These are phyloP conservation scores for Nomada fucata DNA, from an alignment of 2,888 invertebrate genomes.

Conservation along the genomic window DNA sequence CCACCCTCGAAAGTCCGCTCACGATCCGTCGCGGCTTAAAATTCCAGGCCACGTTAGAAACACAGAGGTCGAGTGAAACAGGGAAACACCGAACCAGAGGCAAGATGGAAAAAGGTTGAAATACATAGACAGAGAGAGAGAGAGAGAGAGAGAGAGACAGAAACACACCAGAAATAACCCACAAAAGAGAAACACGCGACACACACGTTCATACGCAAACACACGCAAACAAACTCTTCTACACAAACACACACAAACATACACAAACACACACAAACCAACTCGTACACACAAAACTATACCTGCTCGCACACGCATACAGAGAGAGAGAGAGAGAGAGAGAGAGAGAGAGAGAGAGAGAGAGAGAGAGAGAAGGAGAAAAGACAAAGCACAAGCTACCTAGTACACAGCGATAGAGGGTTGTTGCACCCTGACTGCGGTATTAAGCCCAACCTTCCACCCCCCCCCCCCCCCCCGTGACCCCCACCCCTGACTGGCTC, in stretches of 20 bases:
- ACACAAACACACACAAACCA: no score
- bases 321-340: background rate
- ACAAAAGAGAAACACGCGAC: no score
- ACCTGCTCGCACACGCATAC: background rate
- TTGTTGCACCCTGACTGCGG: slow-evolving; percentile 69
- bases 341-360: background rate
- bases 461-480: slow-evolving; percentile 44
- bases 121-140: background rate
- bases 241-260: no score
- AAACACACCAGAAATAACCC: no score
- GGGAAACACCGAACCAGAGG: background rate
- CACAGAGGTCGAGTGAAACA: background rate
- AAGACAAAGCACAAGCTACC: background rate
- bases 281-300: no score
- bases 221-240: no score
- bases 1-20: no score
- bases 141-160: background rate
- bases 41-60: slow-evolving; percentile 54
- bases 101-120: background rate
- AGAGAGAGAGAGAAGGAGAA: background rate
- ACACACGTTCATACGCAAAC: no score
- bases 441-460: slow-evolving; percentile 38
- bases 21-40: slow-evolving; percentile 48
- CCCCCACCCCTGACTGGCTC: slow-evolving; percentile 4
- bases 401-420: slow-evolving; percentile 45